These are phyloP conservation scores for Alfaro cultratus DNA, from an alignment of 2,797 vertebrate species.

Conservation along the genomic window DNA sequence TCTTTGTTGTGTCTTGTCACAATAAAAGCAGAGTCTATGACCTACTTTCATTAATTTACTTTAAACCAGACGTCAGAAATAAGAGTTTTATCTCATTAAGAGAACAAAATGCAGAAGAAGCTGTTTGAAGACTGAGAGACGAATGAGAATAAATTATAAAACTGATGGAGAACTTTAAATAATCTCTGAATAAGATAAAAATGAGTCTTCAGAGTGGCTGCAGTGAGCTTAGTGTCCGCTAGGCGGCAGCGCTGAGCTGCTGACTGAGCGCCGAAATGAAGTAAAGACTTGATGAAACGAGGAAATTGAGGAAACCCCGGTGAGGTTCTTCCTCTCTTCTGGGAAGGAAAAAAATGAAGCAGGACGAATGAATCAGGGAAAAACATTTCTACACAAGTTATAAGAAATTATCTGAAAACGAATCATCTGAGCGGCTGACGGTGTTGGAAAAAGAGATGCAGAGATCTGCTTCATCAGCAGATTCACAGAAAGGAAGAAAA, in stretches of 20 bases:
- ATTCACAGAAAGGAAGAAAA: background rate
- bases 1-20: background rate
- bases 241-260: conserved; percentile 74
- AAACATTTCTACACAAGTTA: background rate
- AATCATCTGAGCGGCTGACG: background rate
- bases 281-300: conserved; percentile 1
- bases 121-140: background rate
- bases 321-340: conserved; percentile 1
- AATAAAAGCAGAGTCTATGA: background rate
- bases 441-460: background rate
- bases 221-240: conserved; percentile 51
- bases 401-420: background rate
- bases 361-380: background rate
- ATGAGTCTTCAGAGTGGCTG: conserved; percentile 10
- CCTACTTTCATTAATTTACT: background rate
- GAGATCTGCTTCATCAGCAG: background rate
- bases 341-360: background rate
- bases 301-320: background rate
- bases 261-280: background rate
- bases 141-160: background rate
- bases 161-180: background rate
- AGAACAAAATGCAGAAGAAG: background rate
- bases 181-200: background rate
- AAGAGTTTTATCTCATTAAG: background rate
- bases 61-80: background rate